These are phyloP conservation scores for Steatocranus sp. DNA, from an alignment of 2,797 vertebrate genomes.

Conservation along the genomic window DNA sequence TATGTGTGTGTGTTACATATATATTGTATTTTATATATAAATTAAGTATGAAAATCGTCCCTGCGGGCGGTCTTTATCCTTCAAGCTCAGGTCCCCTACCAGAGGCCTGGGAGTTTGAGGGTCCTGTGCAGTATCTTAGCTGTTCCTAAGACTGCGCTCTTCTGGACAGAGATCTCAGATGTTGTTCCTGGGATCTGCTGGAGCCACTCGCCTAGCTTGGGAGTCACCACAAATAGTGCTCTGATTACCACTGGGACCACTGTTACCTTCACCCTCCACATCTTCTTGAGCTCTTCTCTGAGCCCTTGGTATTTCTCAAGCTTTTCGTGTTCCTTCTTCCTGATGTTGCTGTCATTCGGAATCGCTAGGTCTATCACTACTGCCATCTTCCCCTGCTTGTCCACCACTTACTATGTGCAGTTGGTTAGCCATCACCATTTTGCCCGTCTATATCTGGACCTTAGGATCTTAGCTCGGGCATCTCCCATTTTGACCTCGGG, in stretches of 20 bases:
- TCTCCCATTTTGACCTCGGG: neutral
- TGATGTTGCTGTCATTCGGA: neutral
- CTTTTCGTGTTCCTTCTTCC: neutral
- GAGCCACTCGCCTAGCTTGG: neutral
- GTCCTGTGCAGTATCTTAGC: neutral
- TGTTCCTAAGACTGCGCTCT: neutral
- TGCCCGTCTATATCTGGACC: accelerated
- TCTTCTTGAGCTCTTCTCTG: neutral
- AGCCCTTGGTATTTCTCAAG: neutral
- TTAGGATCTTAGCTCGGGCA: accelerated
- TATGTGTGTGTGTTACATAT: neutral
- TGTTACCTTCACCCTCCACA: neutral
- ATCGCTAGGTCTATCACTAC: neutral
- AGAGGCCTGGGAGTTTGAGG: neutral
- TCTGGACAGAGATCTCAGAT: neutral
- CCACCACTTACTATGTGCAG: neutral
- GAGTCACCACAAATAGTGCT: neutral
- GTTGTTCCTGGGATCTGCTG: neutral
- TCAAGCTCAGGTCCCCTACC: neutral
- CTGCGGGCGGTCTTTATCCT: accelerated
- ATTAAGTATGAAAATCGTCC: accelerated
- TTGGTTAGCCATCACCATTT: neutral
- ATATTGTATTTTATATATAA: neutral
- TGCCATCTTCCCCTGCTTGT: neutral
- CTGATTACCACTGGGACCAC: accelerated